A percentile compares a stretch with the other conserved stretches of the same genome.
Evolutionary conservation across 2,113 vertebrate genomes (phyloP).

Genomic region (Phrynosoma blainvillii): DNA sequence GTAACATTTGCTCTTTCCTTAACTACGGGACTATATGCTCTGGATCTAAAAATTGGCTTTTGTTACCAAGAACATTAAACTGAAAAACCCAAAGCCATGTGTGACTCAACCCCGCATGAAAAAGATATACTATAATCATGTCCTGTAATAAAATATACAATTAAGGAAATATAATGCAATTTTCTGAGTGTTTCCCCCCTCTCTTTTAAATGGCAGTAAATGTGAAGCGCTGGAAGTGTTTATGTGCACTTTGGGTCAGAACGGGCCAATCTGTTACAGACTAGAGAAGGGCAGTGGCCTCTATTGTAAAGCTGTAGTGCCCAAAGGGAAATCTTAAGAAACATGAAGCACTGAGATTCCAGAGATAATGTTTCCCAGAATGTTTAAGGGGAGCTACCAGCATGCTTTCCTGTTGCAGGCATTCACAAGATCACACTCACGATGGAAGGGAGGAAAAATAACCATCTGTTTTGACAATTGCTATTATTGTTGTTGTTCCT

Average conservation of each 20-base stretch:
- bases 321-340: not conserved
- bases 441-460: not conserved
- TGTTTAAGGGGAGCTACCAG: not conserved
- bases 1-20: constrained; percentile 41
- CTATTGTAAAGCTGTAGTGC: not conserved
- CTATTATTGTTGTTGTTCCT: no score
- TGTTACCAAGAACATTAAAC: constrained; percentile 42
- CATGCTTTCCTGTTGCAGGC: not conserved
- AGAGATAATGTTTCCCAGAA: not conserved
- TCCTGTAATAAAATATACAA: constrained; percentile 46
- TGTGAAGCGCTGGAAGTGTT: constrained; percentile 4
- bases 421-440: not conserved
- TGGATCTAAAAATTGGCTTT: constrained; percentile 61
- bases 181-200: constrained; percentile 18
- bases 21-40: constrained; percentile 45
- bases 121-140: constrained; percentile 30
- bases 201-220: constrained; percentile 38
- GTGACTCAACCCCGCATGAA: constrained; percentile 27
- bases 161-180: constrained; percentile 36
- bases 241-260: not conserved
- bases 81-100: constrained; percentile 41
- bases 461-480: not conserved
- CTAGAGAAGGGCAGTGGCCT: not conserved
- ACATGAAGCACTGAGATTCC: not conserved
- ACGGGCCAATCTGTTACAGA: not conserved